Percentiles rank a stretch among this genome's conserved stretches.
Conservation (phyloP, 64 coral and sea anemone species). For the Pocillopora damicornis region DNA sequence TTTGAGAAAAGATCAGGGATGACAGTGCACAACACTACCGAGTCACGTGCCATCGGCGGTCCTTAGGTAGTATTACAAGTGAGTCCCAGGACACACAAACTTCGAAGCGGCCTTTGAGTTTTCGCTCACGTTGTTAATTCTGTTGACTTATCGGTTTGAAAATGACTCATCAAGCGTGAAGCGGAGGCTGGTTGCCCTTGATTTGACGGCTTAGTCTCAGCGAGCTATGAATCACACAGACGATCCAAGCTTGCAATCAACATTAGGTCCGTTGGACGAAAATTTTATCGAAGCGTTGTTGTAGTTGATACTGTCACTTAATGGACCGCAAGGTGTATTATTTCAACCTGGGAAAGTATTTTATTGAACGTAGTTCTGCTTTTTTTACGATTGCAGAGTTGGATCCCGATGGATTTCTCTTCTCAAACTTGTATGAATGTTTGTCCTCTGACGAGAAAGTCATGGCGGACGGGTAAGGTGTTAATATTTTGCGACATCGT, state of each 20-base stretch:
- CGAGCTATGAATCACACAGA: constrained; percentile 28
- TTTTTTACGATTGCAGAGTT: constrained; percentile 9
- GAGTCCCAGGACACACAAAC: neutral
- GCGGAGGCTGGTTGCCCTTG: neutral
- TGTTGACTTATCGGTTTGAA: neutral
- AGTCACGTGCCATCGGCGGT: neutral
- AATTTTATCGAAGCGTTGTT: neutral
- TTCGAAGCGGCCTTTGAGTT: neutral
- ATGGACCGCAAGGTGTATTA: neutral
- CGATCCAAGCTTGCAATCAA: constrained; percentile 1
- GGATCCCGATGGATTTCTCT: neutral
- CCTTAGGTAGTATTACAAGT: neutral
- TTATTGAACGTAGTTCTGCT: neutral
- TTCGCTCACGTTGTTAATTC: neutral
- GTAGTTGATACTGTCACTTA: neutral
- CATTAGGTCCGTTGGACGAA: neutral
- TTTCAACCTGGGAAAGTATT: no score
- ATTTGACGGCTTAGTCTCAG: neutral
- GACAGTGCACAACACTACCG: neutral
- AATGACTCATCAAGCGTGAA: constrained; percentile 6
- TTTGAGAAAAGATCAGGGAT: neutral
- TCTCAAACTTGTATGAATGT: constrained; percentile 10
- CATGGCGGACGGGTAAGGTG: constrained; percentile 19
- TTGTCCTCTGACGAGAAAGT: constrained; percentile 3
- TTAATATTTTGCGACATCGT: neutral